A percentile compares a stretch with the other conserved stretches of the same genome.
phyloP scores from a whole-genome alignment of 2,113 vertebrate species.

The Suncus etruscus region DNA sequence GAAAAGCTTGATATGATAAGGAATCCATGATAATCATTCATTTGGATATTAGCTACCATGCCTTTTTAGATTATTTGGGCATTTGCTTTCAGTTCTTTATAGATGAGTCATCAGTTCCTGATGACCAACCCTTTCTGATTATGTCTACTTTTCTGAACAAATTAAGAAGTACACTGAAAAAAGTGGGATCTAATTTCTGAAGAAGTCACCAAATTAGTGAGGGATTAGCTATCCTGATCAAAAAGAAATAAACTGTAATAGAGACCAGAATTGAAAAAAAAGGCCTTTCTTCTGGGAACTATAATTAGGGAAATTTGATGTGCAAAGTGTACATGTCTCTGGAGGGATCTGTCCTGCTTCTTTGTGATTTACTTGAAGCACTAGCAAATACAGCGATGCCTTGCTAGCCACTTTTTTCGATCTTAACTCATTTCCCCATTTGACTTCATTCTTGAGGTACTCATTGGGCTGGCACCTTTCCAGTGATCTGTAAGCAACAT shows the following conservation, averaged over 20 bases:
- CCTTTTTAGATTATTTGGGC: conserved; percentile 31
- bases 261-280: background rate
- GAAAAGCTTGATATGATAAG: conserved; percentile 38
- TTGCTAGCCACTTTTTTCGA: conserved; percentile 23
- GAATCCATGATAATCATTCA: background rate
- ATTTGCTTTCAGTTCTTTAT: conserved; percentile 16
- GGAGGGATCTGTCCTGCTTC: background rate
- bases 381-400: too few species aligned
- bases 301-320: background rate
- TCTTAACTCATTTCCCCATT: conserved; percentile 37
- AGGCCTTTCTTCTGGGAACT: background rate
- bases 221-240: background rate
- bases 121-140: background rate
- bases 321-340: background rate
- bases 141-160: background rate
- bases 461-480: background rate
- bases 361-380: too few species aligned
- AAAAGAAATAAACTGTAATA: background rate
- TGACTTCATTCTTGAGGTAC: background rate
- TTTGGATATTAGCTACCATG: background rate
- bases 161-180: conserved; percentile 16
- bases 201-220: background rate
- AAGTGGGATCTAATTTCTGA: background rate
- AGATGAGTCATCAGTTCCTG: background rate
- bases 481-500: conserved; percentile 20